These are phyloP conservation scores for Psettodes erumei DNA, from an alignment of 2,113 vertebrate species.

Conservation along the genomic window DNA sequence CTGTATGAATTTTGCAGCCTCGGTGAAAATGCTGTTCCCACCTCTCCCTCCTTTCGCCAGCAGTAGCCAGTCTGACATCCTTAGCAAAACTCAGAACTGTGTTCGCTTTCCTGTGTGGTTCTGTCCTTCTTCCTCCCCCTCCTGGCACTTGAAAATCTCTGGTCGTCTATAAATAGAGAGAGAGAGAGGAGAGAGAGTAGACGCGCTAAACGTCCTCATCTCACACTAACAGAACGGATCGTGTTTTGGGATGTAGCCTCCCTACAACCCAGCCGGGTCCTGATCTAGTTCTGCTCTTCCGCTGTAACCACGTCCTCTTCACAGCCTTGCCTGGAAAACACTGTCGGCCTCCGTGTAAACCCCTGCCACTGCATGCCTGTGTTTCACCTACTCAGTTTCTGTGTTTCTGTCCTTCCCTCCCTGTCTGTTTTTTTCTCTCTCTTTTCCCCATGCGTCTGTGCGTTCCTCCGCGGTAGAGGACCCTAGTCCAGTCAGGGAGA, in stretches of 20 bases:
- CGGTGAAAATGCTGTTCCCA: slow-evolving; percentile 61
- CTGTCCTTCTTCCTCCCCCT: slow-evolving; percentile 54
- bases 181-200: slow-evolving; percentile 66
- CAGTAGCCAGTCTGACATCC: slow-evolving; percentile 37
- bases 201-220: slow-evolving; percentile 54
- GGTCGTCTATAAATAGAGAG: slow-evolving; percentile 48
- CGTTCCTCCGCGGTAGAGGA: slow-evolving; percentile 85
- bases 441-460: slow-evolving; percentile 70
- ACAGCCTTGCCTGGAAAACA: slow-evolving; percentile 75
- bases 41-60: slow-evolving; percentile 25
- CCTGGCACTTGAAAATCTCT: slow-evolving; percentile 39
- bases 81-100: slow-evolving; percentile 57
- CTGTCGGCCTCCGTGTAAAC: slow-evolving; percentile 56
- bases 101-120: slow-evolving; percentile 62
- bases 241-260: slow-evolving; percentile 47
- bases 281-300: slow-evolving; percentile 68
- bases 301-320: slow-evolving; percentile 74
- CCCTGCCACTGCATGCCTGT: slow-evolving; percentile 76
- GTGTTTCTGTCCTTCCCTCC: slow-evolving; percentile 79
- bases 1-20: background rate
- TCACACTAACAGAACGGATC: slow-evolving; percentile 54
- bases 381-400: slow-evolving; percentile 80
- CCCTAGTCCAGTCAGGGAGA: slow-evolving; percentile 86
- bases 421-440: slow-evolving; percentile 71
- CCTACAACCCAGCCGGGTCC: slow-evolving; percentile 28